Percentiles rank a stretch among this genome's conserved stretches.
phyloP scores from a whole-genome alignment of 2,888 invertebrate species.

The Nephrotoma guestfalica region DNA sequence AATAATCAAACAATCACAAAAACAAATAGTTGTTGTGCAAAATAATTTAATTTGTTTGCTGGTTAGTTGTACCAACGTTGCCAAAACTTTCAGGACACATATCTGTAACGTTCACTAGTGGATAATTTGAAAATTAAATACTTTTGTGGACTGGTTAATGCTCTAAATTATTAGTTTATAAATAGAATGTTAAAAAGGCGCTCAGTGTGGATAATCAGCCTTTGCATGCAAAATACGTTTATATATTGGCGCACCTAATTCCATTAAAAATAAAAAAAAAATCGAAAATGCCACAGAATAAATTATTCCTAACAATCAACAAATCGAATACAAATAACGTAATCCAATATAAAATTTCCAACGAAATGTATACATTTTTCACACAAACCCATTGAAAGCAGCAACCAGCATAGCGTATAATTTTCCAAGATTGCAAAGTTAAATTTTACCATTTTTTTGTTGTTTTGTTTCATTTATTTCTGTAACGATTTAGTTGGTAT shows the following conservation, averaged over 20 bases:
- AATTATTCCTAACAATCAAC: not conserved
- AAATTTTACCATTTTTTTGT: not conserved
- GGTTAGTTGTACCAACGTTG: too few relatives aligned
- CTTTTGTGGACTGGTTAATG: too few relatives aligned
- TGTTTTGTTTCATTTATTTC: not conserved
- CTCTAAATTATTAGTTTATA: too few relatives aligned
- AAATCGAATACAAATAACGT: not conserved
- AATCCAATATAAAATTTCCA: not conserved
- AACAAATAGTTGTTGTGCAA: too few relatives aligned
- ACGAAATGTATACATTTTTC: not conserved
- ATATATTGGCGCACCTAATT: not conserved
- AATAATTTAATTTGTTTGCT: too few relatives aligned
- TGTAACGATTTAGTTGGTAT: not conserved
- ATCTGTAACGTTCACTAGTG: too few relatives aligned
- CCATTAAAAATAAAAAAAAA: not conserved
- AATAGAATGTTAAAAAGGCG: too few relatives aligned
- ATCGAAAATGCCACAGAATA: not conserved
- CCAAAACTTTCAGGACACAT: too few relatives aligned
- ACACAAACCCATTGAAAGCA: not conserved
- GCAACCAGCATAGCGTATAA: not conserved
- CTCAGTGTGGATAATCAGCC: too few relatives aligned
- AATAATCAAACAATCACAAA: too few relatives aligned
- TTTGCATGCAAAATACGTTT: too few relatives aligned
- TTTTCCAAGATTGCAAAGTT: not conserved
- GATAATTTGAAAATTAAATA: too few relatives aligned